Evolutionary conservation across 1,140 invertebrate genomes (phyloP), one percentile per base, ranked within the genome.

Genomic region (Drosophila sechellia): DNA sequence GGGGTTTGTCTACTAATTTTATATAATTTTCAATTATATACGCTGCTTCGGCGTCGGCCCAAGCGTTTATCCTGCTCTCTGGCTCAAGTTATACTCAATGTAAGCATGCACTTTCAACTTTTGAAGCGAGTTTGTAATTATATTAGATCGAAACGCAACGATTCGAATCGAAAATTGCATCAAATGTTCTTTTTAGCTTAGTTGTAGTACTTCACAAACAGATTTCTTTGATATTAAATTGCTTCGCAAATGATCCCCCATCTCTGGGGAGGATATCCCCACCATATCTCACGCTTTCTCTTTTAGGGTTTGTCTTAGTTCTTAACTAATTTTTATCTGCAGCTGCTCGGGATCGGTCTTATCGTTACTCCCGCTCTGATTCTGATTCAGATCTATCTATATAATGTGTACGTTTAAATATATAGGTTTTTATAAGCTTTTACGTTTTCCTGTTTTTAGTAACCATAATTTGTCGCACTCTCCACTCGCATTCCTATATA

Each of bases 401-500:
- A 74, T 75, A 63, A 74, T 70, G 52, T 77, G 53, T 74, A 53
- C 76, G 37, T 78, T 63, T 81, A 73, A 69, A 60, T 81, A 90
- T 87, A 87, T 87, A 79, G 79, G 76, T 73, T 70, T 77, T 76
- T 73, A 79, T 86, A 81, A 79, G 71, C 72, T 73, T 80, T 78
- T 81, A 71, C 66, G 72, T 80, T 87, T 80, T 91, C 74, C 70
- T 84, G 79, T 78, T 39, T 74, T 70, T 91, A 91, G 85, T 90
- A 91, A 91, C 90, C 90, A 91, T 90, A 90, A 90, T 91, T 90
- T 91, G 79, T 91, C 72, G 77, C 80, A 59, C 64, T 60, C 63
- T 60, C 48, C 60, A 50, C 15, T 64, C 74, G 42, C 64, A 58
- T 76, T 69, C 71, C 59, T 63, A 59, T 70, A 63, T 60, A 80